phyloP scores from a whole-genome alignment of 1,140 invertebrate species.

The Phymastichus coffea region DNA sequence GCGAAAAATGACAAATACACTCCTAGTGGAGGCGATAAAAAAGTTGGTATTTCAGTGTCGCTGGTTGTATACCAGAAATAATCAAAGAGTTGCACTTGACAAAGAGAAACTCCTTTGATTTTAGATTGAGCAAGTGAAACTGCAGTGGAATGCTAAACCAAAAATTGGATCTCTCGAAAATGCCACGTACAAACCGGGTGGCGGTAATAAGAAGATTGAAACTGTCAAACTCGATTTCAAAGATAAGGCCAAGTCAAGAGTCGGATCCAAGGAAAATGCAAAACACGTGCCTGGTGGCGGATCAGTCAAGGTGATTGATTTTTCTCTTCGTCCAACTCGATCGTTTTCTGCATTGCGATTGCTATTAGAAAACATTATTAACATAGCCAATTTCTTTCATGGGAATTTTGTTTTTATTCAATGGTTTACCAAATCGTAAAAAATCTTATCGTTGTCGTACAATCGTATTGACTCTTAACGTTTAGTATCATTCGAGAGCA shows the following conservation, averaged over 20 bases:
- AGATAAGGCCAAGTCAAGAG: conserved; percentile 87
- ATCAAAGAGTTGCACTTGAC: neutral
- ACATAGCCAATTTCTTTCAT: too few species aligned
- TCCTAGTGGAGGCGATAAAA: conserved; percentile 88
- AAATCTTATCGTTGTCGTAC: too few species aligned
- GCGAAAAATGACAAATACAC: conserved; percentile 89
- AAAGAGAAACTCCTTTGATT: neutral
- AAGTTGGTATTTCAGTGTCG: conserved; percentile 62
- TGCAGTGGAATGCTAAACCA: conserved; percentile 90
- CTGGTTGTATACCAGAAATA: neutral
- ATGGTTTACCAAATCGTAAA: too few species aligned
- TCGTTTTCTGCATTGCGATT: conserved; percentile 24
- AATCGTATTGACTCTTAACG: too few species aligned
- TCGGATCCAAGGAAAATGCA: conserved; percentile 90
- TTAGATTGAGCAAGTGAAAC: conserved; percentile 79
- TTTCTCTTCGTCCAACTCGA: conserved; percentile 17
- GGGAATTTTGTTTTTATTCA: too few species aligned
- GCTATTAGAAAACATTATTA: too few species aligned
- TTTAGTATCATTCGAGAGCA: too few species aligned
- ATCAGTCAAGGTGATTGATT: conserved; percentile 75
- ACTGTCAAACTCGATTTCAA: conserved; percentile 88
- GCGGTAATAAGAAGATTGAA: conserved; percentile 91
- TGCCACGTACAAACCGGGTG: conserved; percentile 86
- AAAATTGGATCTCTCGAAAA: conserved; percentile 95
- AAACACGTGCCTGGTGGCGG: conserved; percentile 87